Conservation (phyloP, 2,888 invertebrate genomes). For the Nycteola revayana region DNA sequence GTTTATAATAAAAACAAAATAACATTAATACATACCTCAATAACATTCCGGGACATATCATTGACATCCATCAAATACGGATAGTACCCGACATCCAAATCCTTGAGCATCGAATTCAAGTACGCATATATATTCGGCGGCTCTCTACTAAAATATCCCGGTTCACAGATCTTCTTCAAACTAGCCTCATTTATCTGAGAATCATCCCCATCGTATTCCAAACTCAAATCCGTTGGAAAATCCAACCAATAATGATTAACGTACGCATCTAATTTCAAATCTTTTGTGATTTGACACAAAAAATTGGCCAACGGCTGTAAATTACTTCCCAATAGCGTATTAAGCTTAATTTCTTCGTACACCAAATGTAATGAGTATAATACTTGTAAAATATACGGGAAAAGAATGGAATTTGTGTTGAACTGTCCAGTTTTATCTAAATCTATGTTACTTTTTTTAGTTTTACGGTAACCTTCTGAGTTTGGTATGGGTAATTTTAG, state of each 20-base stretch:
- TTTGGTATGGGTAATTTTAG: conserved; percentile 54
- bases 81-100: conserved; percentile 80
- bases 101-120: conserved; percentile 84
- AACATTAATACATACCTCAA: conserved; percentile 82
- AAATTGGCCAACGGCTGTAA: conserved; percentile 86
- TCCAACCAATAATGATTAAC: conserved; percentile 92
- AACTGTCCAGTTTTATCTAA: conserved; percentile 68
- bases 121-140: conserved; percentile 89
- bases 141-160: conserved; percentile 82
- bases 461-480: conserved; percentile 29
- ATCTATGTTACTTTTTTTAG: conserved; percentile 31
- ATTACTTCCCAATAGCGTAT: conserved; percentile 85
- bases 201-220: conserved; percentile 57
- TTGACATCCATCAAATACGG: conserved; percentile 90
- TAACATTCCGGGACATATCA: conserved; percentile 85
- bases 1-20: neutral
- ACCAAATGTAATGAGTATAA: conserved; percentile 92
- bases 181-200: conserved; percentile 82
- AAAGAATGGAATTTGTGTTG: conserved; percentile 85
- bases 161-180: conserved; percentile 81
- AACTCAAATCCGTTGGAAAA: conserved; percentile 84
- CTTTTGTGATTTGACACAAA: conserved; percentile 88
- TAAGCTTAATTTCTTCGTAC: conserved; percentile 95
- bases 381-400: conserved; percentile 87
- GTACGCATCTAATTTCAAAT: conserved; percentile 87